phyloP scores from a whole-genome alignment of 2,888 invertebrate genomes.

The Oegoconia quadripuncta region DNA sequence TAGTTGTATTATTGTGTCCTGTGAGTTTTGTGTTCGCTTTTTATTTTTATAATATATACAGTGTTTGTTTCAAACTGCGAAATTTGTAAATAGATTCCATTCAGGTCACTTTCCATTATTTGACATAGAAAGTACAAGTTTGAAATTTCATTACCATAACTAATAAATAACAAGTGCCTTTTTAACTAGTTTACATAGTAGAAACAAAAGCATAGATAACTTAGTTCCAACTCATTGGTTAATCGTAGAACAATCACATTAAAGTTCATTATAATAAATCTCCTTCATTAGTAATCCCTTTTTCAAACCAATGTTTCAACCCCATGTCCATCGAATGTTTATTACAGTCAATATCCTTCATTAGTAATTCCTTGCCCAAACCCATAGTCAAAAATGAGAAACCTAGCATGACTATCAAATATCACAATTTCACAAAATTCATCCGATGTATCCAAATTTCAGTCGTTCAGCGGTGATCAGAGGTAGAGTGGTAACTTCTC shows the following conservation, averaged over 20 bases:
- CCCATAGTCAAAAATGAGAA: not conserved
- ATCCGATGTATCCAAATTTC: slow-evolving; percentile 29
- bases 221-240: too few species aligned
- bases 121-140: too few species aligned
- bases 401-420: not conserved
- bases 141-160: not conserved
- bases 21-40: slow-evolving; percentile 81
- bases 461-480: slow-evolving; percentile 98
- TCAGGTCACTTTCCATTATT: slow-evolving; percentile 1
- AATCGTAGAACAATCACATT: too few species aligned
- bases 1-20: slow-evolving; percentile 77
- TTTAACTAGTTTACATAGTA: not conserved
- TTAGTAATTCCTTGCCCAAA: too few species aligned
- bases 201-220: not conserved
- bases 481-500: slow-evolving; percentile 94
- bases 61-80: slow-evolving; percentile 15
- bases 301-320: too few species aligned
- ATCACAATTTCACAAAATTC: not conserved
- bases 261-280: too few species aligned
- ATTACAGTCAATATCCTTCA: too few species aligned
- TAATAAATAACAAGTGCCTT: not conserved
- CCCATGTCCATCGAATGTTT: too few species aligned
- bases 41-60: slow-evolving; percentile 42
- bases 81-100: slow-evolving; percentile 14
- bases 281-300: too few species aligned